phyloP scores from a whole-genome alignment of 2,888 invertebrate genomes.

The Dorcus parallelipipedus region DNA sequence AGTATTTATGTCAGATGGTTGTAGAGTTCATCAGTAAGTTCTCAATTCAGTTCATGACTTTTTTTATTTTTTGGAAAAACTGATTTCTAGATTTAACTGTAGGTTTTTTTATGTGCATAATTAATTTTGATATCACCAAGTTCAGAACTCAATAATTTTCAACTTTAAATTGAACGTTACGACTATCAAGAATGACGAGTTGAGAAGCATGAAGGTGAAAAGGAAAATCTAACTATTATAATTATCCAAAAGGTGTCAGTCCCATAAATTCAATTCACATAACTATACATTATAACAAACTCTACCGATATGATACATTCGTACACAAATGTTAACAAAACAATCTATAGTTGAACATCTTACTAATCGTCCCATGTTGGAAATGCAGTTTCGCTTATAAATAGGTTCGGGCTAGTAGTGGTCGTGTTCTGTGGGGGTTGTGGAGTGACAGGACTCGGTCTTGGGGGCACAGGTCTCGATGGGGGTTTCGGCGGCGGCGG shows the following conservation, averaged over 20 bases:
- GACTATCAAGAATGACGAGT: too few species aligned
- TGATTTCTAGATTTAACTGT: too few species aligned
- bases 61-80: too few species aligned
- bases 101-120: too few species aligned
- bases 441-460: conserved; percentile 35
- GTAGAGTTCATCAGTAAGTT: too few species aligned
- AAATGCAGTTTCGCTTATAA: conserved; percentile 59
- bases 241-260: conserved; percentile 10
- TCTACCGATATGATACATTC: conserved; percentile 21
- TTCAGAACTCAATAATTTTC: too few species aligned
- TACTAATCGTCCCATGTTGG: conserved; percentile 66
- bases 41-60: too few species aligned
- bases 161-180: too few species aligned
- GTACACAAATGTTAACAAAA: conserved; percentile 21
- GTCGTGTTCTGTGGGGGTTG: conserved; percentile 34
- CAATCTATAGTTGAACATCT: conserved; percentile 21
- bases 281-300: conserved; percentile 20
- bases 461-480: conserved; percentile 24
- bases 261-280: conserved; percentile 17
- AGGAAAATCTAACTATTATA: too few species aligned
- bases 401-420: conserved; percentile 45
- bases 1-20: too few species aligned
- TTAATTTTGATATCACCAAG: too few species aligned
- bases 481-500: conserved; percentile 26
- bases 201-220: too few species aligned